Evolutionary conservation across 1,140 invertebrate species (phyloP).

Genomic region (Tetramorium simillimum): DNA sequence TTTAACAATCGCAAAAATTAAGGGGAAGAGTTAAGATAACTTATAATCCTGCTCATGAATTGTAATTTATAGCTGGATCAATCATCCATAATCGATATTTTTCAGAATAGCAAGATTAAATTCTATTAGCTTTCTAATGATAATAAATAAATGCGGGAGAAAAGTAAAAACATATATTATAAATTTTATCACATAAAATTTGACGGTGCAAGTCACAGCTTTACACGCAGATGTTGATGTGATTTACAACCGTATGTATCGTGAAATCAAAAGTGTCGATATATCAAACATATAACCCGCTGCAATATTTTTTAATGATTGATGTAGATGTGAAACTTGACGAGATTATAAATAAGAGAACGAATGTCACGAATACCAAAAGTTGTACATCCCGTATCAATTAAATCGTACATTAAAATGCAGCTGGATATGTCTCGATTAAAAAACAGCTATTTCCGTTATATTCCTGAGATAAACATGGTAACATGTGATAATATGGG

Average conservation of each 20-base stretch:
- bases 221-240: neutral
- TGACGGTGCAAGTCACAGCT: neutral
- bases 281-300: neutral
- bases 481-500: neutral
- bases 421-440: neutral
- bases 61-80: neutral
- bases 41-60: neutral
- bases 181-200: conserved; percentile 22
- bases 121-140: neutral
- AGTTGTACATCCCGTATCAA: neutral
- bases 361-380: neutral
- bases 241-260: conserved; percentile 1
- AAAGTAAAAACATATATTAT: neutral
- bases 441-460: neutral
- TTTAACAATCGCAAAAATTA: neutral
- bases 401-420: conserved; percentile 18
- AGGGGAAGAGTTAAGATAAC: neutral
- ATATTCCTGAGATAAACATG: neutral
- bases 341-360: conserved; percentile 16
- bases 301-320: conserved; percentile 39
- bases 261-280: neutral
- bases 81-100: neutral
- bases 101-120: neutral
- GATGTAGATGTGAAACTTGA: conserved; percentile 3
- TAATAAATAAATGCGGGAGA: neutral